Conservation (phyloP, 2,113 vertebrate species). For the Excalfactoria chinensis region DNA sequence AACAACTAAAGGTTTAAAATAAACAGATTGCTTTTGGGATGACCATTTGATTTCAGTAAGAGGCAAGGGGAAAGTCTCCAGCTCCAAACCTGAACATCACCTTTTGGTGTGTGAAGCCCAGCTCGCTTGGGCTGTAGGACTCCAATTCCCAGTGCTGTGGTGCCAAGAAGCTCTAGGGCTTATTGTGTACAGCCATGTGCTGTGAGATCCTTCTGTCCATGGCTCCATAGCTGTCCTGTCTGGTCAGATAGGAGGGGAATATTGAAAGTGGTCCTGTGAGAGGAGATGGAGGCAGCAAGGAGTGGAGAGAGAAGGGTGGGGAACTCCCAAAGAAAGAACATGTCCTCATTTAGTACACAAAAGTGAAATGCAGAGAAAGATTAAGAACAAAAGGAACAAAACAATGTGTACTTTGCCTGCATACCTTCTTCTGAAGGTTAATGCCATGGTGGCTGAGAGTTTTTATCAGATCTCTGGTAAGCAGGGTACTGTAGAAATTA, state of each 20-base stretch:
- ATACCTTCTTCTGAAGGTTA: not conserved
- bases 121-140: not conserved
- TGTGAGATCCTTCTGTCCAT: not conserved
- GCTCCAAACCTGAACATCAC: fast-evolving
- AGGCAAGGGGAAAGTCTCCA: not conserved
- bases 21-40: fast-evolving
- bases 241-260: not conserved
- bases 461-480: not conserved
- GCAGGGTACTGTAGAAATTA: not conserved
- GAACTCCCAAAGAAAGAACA: not conserved
- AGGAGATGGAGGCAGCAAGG: not conserved
- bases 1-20: not conserved
- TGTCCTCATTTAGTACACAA: not conserved
- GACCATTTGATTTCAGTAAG: fast-evolving
- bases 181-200: not conserved
- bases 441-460: not conserved
- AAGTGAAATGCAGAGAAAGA: not conserved
- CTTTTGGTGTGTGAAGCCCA: fast-evolving
- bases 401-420: not conserved
- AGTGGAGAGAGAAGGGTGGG: not conserved
- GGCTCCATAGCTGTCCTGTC: not conserved
- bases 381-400: not conserved
- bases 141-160: fast-evolving
- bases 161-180: not conserved
- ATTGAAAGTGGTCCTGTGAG: not conserved